Conservation (phyloP, 2,888 invertebrate species). For the Scaptomyza caliginosa region DNA sequence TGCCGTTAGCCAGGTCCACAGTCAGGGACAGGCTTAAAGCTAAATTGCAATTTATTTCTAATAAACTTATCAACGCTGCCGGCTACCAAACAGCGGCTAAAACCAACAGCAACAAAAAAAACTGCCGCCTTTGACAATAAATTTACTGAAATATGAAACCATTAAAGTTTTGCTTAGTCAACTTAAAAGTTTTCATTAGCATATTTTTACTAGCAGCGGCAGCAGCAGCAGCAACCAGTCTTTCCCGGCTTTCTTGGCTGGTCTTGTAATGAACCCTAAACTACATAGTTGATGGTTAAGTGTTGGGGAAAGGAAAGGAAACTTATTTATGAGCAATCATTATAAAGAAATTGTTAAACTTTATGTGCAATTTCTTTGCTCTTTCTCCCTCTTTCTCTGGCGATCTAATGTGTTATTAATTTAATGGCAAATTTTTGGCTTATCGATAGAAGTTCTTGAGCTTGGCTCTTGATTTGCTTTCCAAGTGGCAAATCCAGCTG, state of each 20-base stretch:
- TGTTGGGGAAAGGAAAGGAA: not conserved
- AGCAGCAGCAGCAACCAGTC: not conserved
- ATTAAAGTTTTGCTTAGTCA: conserved; percentile 54
- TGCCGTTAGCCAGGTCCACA: conserved; percentile 57
- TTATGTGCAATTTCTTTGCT: conserved; percentile 60
- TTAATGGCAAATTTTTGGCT: conserved; percentile 67
- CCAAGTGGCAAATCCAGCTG: conserved; percentile 31
- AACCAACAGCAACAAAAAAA: conserved; percentile 8
- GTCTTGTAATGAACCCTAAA: conserved; percentile 65
- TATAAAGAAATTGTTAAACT: conserved; percentile 69
- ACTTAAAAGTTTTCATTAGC: conserved; percentile 75
- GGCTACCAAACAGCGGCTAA: conserved; percentile 60
- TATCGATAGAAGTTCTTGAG: conserved; percentile 55
- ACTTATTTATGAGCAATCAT: conserved; percentile 64
- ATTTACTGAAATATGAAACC: conserved; percentile 78
- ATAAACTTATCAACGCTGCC: conserved; percentile 76
- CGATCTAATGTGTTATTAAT: conserved; percentile 80
- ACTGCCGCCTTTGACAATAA: conserved; percentile 55
- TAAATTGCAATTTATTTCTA: conserved; percentile 80
- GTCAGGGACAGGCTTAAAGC: conserved; percentile 38
- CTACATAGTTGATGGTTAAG: conserved; percentile 69
- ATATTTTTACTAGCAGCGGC: conserved; percentile 39
- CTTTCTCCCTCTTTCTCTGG: not conserved
- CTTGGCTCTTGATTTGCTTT: conserved; percentile 2
- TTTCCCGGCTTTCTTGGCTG: conserved; percentile 9